Conservation (phyloP, 2,113 vertebrate genomes). For the Fulmarus glacialis region DNA sequence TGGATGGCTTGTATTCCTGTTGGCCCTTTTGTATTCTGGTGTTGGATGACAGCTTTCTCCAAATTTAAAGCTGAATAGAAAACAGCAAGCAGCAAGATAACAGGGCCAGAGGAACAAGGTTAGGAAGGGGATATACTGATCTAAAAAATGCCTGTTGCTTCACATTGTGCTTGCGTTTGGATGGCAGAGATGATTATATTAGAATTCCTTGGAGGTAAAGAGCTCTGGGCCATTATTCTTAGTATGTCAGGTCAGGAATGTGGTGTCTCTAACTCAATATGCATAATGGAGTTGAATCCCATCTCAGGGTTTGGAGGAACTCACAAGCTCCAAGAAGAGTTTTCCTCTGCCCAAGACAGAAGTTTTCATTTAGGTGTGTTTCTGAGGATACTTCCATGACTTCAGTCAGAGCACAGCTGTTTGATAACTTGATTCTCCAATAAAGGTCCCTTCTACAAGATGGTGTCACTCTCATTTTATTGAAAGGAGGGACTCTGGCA, state of each 20-base stretch:
- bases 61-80: neutral
- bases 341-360: neutral
- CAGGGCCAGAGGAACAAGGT: neutral
- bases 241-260: slow-evolving; percentile 15
- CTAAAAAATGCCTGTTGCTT: neutral
- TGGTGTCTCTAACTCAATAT: neutral
- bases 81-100: neutral
- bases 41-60: neutral
- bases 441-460: neutral
- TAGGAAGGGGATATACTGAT: neutral
- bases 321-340: neutral
- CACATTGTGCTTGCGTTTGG: neutral
- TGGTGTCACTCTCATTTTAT: neutral
- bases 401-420: neutral
- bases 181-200: neutral
- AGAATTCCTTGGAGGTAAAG: slow-evolving; percentile 6
- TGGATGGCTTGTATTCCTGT: neutral
- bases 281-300: neutral
- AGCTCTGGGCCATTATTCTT: slow-evolving; percentile 2
- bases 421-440: neutral
- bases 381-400: neutral
- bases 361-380: neutral
- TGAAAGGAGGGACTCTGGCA: neutral
- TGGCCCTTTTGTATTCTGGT: neutral
- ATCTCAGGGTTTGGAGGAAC: neutral